Evolutionary conservation across 1,140 invertebrate species (phyloP), one percentile per base, ranked within the genome.

Genomic region (Drosophila equinoxialis): DNA sequence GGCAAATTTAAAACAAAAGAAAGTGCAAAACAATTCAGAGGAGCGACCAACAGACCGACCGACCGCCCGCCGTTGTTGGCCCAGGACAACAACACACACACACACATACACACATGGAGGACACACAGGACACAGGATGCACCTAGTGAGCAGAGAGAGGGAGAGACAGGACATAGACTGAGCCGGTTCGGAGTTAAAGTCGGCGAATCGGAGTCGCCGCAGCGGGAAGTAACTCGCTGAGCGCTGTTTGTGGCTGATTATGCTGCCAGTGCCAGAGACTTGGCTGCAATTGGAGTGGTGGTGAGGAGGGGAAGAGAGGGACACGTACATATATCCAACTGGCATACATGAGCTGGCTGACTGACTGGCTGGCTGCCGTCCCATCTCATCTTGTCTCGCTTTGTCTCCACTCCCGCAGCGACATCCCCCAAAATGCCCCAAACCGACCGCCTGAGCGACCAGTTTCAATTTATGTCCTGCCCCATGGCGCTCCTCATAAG

Each of bases 201-300:
- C 45, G 59, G 60, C 23, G 51, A 48, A 8, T 37, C 55, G 57
- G 61, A 85, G 73, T 85, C 81, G 81, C 84, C 89, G 90, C 89
- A 91, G 82, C 85, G 90, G 90, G 90, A 91, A 90, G 85, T 85
- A 91, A 91, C 90, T 91, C 74, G 77, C 80, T 84, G 78, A 67
- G 83, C 83, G 83, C 83, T 89, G 86, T 91, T 91, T 91, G 86
- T 82, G 90, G 90, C 90, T 91, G 90, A 91, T 91, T 91, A 90
- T 90, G 90, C 85, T 87, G 85, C 89, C 76, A 87, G 74, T 70
- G 81, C 70, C 90, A 86, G 74, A 39, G 69, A 65, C 55, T 39
- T 37, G 64, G 71, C 42, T 66, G 60, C 39, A 65, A 69, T 13
- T 13, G 17, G 35, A n/a, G 17, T 6, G n/a, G 20, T 23, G 20